Evolutionary conservation across 2,113 vertebrate species (phyloP).

Genomic region (Sarotherodon lohbergeri): DNA sequence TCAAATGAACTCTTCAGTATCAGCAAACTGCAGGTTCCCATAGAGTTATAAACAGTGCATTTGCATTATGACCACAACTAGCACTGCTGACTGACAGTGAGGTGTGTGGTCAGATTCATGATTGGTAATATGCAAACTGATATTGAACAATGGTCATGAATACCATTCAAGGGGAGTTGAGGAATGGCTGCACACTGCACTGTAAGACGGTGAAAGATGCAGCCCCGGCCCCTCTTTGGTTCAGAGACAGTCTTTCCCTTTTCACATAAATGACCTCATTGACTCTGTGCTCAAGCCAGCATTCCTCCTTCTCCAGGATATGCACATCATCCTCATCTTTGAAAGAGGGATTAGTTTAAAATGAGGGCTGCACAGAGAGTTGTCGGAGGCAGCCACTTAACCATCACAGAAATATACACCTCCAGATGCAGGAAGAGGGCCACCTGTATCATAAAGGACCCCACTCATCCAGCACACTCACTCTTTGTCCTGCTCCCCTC

Average conservation of each 20-base stretch:
- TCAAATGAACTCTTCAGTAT: background rate
- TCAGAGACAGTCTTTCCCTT: background rate
- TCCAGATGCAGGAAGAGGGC: background rate
- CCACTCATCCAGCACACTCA: background rate
- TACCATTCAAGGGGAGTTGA: background rate
- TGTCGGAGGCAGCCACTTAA: fast-evolving
- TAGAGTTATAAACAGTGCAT: background rate
- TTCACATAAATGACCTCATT: background rate
- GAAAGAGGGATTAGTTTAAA: background rate
- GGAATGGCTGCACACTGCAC: background rate
- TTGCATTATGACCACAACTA: fast-evolving
- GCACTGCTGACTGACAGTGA: background rate
- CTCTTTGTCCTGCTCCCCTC: background rate
- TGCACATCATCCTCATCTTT: background rate
- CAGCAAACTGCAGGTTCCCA: fast-evolving
- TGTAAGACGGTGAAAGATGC: background rate
- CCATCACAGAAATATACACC: background rate
- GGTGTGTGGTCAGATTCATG: background rate
- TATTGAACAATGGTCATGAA: background rate
- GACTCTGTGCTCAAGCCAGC: background rate
- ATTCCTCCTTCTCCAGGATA: background rate
- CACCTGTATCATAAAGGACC: background rate
- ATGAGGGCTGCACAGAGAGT: fast-evolving
- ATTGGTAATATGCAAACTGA: background rate
- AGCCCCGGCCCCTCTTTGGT: background rate